Evolutionary conservation across 2,888 invertebrate species (phyloP).

Genomic region (Cenopis cana): DNA sequence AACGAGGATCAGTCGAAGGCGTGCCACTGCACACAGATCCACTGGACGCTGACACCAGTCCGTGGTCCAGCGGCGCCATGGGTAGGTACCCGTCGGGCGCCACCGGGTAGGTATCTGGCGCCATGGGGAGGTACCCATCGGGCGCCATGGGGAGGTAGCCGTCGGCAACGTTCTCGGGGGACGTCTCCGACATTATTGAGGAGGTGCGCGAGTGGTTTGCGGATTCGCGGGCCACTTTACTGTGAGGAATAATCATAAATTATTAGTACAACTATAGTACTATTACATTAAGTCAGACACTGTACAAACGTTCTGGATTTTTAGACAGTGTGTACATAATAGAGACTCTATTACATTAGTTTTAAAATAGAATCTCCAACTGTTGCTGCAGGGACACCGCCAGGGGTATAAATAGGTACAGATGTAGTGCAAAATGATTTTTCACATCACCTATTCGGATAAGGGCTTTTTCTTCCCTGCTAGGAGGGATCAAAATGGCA

Average conservation of each 20-base stretch:
- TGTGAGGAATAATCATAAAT: background rate
- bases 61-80: conserved; percentile 85
- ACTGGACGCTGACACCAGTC: conserved; percentile 85
- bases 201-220: conserved; percentile 87
- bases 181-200: conserved; percentile 71
- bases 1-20: conserved; percentile 91
- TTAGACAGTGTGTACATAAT: too few relatives aligned
- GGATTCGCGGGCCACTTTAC: conserved; percentile 62
- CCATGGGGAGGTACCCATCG: conserved; percentile 89
- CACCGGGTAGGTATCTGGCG: conserved; percentile 62
- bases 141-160: conserved; percentile 63
- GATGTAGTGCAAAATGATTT: too few relatives aligned
- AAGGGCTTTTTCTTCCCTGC: too few relatives aligned
- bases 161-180: conserved; percentile 31
- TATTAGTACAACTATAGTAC: too few relatives aligned
- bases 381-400: too few relatives aligned
- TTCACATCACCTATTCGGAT: too few relatives aligned
- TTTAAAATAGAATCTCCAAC: too few relatives aligned
- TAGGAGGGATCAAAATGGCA: too few relatives aligned
- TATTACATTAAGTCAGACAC: too few relatives aligned
- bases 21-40: conserved; percentile 92
- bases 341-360: too few relatives aligned
- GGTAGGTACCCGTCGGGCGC: conserved; percentile 86
- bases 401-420: too few relatives aligned
- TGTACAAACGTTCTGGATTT: too few relatives aligned